A percentile compares a stretch with the other conserved stretches of the same genome.
Conservation (phyloP, 2,113 vertebrate genomes). For the Pardalotus punctatus region DNA sequence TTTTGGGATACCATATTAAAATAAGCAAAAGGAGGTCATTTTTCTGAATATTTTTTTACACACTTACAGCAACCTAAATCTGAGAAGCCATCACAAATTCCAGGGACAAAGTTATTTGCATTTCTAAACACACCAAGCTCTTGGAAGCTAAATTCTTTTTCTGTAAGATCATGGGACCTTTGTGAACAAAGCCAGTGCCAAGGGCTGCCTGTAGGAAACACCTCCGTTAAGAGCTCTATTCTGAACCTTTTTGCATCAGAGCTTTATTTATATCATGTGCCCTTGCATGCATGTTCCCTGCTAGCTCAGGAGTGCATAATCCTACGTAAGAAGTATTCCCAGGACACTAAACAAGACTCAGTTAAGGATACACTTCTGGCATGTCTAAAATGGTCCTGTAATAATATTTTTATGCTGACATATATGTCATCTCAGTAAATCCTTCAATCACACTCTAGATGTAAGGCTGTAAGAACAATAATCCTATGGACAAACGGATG, state of each 20-base stretch:
- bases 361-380: not conserved
- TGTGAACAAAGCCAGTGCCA: not conserved
- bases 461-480: not conserved
- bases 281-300: not conserved
- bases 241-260: not conserved
- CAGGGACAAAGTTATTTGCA: slow-evolving; percentile 21
- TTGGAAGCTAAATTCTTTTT: slow-evolving; percentile 15
- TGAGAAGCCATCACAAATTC: slow-evolving; percentile 28
- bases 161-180: not conserved
- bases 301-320: not conserved
- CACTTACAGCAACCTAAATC: not conserved
- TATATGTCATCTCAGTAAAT: not conserved
- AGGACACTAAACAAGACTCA: not conserved
- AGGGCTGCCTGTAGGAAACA: not conserved
- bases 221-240: not conserved
- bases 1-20: not conserved
- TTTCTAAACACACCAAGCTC: slow-evolving; percentile 19
- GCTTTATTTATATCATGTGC: not conserved
- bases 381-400: not conserved
- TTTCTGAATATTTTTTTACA: not conserved
- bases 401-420: not conserved
- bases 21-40: slow-evolving; percentile 9
- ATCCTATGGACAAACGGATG: not conserved
- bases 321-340: not conserved
- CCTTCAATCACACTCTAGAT: not conserved